phyloP scores from a whole-genome alignment of 2,797 vertebrate species.

The Remorina albescens region DNA sequence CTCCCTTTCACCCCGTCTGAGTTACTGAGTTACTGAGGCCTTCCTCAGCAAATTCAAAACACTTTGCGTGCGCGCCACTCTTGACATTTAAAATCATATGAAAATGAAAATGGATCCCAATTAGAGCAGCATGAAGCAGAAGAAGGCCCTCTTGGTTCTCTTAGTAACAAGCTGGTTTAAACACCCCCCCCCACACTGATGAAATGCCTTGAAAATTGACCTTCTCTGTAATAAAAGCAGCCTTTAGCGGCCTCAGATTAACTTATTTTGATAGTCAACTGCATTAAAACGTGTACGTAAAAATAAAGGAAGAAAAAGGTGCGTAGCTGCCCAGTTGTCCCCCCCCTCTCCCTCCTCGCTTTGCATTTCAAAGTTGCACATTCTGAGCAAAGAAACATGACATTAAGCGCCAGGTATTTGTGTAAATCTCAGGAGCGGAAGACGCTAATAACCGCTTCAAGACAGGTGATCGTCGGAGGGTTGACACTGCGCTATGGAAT shows the following conservation, averaged over 20 bases:
- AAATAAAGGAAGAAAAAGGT: constrained; percentile 48
- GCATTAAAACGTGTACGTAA: constrained; percentile 57
- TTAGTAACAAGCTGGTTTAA: constrained; percentile 63
- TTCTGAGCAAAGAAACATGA: constrained; percentile 65
- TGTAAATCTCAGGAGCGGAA: constrained; percentile 71
- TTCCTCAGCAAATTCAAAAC: constrained; percentile 65
- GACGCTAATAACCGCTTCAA: constrained; percentile 65
- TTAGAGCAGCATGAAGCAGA: constrained; percentile 61
- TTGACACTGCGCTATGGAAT: constrained; percentile 46
- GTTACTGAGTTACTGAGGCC: constrained; percentile 48
- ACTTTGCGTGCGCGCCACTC: constrained; percentile 64
- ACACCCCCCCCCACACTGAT: constrained; percentile 31
- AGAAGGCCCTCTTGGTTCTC: constrained; percentile 52
- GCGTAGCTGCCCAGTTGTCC: constrained; percentile 38
- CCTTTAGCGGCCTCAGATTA: constrained; percentile 65
- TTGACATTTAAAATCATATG: constrained; percentile 79
- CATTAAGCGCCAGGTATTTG: constrained; percentile 73
- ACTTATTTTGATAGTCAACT: constrained; percentile 61
- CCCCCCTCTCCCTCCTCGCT: too few species aligned
- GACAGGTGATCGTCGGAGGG: constrained; percentile 51
- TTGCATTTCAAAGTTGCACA: constrained; percentile 48
- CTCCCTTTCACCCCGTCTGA: constrained; percentile 42
- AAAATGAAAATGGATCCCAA: constrained; percentile 77
- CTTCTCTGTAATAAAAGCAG: constrained; percentile 71
- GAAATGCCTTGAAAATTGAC: constrained; percentile 72